Percentiles rank a stretch among this genome's conserved stretches.
Conservation (phyloP, 1,140 invertebrate species). For the Drosophila orosa region DNA sequence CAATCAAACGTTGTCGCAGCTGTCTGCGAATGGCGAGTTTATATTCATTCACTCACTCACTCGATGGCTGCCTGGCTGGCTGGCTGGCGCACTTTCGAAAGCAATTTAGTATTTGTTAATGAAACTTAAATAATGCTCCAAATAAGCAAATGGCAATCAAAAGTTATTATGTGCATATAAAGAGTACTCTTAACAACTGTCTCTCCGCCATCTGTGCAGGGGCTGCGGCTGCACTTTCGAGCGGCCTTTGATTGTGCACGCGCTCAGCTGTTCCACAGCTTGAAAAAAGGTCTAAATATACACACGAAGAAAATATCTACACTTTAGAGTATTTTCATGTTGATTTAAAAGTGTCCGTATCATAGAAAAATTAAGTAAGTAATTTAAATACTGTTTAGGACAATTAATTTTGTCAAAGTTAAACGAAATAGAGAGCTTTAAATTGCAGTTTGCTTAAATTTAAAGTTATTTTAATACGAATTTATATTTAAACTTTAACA, state of each 20-base stretch:
- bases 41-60: slow-evolving; percentile 38
- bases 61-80: slow-evolving; percentile 7
- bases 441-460: no score
- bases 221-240: slow-evolving; percentile 10
- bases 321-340: background rate
- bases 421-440: no score
- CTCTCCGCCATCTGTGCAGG: slow-evolving; percentile 28
- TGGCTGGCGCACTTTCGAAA: slow-evolving; percentile 71
- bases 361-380: background rate
- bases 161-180: slow-evolving; percentile 73
- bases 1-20: slow-evolving; percentile 68
- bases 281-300: no score
- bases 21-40: slow-evolving; percentile 33
- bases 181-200: slow-evolving; percentile 57
- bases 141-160: slow-evolving; percentile 79
- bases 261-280: slow-evolving; percentile 32
- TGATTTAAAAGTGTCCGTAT: background rate
- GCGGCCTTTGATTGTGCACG: slow-evolving; percentile 12
- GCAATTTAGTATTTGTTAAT: slow-evolving; percentile 80
- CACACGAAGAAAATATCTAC: background rate
- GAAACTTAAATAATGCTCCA: slow-evolving; percentile 78
- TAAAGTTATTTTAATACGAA: no score
- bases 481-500: no score
- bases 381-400: background rate
- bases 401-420: no score